phyloP scores from a whole-genome alignment of 2,113 vertebrate genomes.

The Garra rufa region DNA sequence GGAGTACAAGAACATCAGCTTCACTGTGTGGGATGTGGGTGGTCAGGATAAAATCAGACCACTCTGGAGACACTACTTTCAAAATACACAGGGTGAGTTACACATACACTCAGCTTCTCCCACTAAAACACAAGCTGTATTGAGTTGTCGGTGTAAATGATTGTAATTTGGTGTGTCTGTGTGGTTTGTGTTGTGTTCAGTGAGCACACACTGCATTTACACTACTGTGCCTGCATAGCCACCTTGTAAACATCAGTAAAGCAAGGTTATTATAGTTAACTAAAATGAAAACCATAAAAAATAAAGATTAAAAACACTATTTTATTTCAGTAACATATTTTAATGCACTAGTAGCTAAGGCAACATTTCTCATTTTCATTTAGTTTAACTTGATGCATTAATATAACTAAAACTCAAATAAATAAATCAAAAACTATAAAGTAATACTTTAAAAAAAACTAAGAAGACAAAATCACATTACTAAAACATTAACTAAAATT shows the following conservation, averaged over 20 bases:
- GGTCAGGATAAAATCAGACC: conserved; percentile 98
- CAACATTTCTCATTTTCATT: too few relatives aligned
- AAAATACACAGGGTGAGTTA: conserved; percentile 92
- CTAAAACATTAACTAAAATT: too few relatives aligned
- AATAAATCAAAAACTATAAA: too few relatives aligned
- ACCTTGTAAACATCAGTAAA: not conserved
- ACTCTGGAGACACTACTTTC: conserved; percentile 98
- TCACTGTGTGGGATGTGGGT: conserved; percentile 98
- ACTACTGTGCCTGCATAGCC: not conserved
- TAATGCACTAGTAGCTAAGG: not conserved
- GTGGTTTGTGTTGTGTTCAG: not conserved
- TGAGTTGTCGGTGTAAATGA: not conserved
- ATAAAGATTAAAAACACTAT: not conserved
- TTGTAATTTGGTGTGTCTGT: not conserved
- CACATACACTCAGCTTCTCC: not conserved
- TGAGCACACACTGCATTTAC: not conserved
- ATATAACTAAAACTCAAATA: too few relatives aligned
- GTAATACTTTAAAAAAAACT: not conserved
- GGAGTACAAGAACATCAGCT: conserved; percentile 99
- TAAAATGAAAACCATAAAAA: not conserved
- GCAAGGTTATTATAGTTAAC: not conserved
- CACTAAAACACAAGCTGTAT: not conserved
- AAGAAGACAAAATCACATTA: not conserved
- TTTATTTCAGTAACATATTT: too few relatives aligned
- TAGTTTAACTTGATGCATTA: too few relatives aligned